Evolutionary conservation across 2,888 invertebrate species (phyloP), one percentile per base, ranked within the genome.

Genomic region (Marasmarcha lunaedactyla): DNA sequence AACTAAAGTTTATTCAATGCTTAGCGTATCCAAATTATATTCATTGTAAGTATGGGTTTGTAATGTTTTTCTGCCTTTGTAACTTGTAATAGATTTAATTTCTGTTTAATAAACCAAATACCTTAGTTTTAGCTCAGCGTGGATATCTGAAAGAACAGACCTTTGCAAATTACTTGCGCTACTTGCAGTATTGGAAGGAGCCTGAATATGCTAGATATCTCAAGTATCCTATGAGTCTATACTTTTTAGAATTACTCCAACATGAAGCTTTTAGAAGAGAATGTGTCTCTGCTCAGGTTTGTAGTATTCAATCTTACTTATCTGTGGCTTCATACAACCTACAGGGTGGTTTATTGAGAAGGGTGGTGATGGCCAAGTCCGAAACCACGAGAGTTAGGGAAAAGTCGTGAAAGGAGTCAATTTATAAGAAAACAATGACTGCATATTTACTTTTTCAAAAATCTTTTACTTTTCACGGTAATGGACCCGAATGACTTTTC

Each of bases 1-100:
- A 99, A 79, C 85, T 99, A 50, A 99, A 99, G 77, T 99, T 99
- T 84, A 98, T 99, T 0, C 99, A 99, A 73, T 98, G 98, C 64
- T 85, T 99, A 46, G 98, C 97, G n/a, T 99, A 99, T 84, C 99
- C 99, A 1, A 98, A 98, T 73, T 99, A 99, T 72, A 87, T 99
- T 37, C 98, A 98, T 65, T 99, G 97, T 98, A 86, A 90, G 94
- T 89, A 54, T 43, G 14, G 4, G 12, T 34, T 34, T 34, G 6
- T 7, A 30, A 27, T 33, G 15, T 27, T 36, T 33, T 30, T 11
- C 4, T 30, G 30, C 4, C n/a, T n/a, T n/a, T n/a, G n/a, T 11
- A 7, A 30, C 30, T 30, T 10, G 4, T n/a, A 30, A 30, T 30
- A 7, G 4, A 30, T 7, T 3, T 30, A 30, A 11, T 9, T 7